A percentile compares a stretch with the other conserved stretches of the same genome.
Conservation (phyloP, 2,888 invertebrate species). For the Leptopilina drosophilae region DNA sequence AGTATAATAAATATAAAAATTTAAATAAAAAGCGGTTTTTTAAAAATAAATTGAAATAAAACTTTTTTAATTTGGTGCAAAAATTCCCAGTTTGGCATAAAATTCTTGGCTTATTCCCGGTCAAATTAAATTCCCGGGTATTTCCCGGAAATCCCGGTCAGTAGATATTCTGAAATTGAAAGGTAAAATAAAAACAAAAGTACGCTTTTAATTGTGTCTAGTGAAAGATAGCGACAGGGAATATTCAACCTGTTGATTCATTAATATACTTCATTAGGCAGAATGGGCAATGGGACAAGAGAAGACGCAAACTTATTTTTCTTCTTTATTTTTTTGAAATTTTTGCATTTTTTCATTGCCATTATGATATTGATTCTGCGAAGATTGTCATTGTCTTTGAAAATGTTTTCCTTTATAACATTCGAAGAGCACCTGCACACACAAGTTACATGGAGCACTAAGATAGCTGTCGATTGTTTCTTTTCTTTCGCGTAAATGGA, state of each 20-base stretch:
- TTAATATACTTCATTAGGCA: slow-evolving; percentile 59
- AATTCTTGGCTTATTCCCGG: no score
- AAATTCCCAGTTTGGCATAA: no score
- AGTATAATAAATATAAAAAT: no score
- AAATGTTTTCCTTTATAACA: slow-evolving; percentile 5
- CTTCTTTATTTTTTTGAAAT: slow-evolving; percentile 1
- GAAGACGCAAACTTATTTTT: neutral
- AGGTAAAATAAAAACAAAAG: no score
- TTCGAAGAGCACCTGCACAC: slow-evolving; percentile 25
- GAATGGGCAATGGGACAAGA: slow-evolving; percentile 41
- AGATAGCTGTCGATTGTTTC: slow-evolving; percentile 37
- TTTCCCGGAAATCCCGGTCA: no score
- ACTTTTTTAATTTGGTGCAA: no score
- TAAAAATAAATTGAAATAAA: no score
- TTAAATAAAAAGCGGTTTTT: no score
- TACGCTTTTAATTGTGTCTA: slow-evolving; percentile 34
- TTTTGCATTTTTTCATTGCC: neutral
- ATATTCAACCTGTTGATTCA: slow-evolving; percentile 64
- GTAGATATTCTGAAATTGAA: no score
- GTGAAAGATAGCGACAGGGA: neutral
- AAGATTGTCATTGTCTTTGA: slow-evolving; percentile 18
- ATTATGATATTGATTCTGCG: neutral
- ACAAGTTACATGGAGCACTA: neutral
- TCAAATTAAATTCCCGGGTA: no score
- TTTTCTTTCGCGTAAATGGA: slow-evolving; percentile 45